A percentile compares a stretch with the other conserved stretches of the same genome.
These are phyloP conservation scores for Anaspis maculata DNA, from an alignment of 2,888 invertebrate genomes.

Conservation along the genomic window DNA sequence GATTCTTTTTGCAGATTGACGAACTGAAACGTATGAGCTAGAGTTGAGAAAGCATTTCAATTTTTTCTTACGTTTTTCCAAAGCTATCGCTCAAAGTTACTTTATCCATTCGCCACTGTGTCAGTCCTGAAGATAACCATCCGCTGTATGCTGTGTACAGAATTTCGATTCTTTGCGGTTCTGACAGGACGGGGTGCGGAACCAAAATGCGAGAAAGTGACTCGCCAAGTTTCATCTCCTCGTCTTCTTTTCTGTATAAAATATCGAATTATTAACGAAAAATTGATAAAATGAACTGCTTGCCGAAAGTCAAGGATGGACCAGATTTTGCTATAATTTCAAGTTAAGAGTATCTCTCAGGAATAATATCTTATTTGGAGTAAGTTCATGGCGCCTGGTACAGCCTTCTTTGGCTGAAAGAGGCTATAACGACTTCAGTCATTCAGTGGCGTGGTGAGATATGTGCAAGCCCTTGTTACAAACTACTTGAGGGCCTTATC, in stretches of 20 bases:
- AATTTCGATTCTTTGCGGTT: constrained; percentile 63
- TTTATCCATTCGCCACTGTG: constrained; percentile 73
- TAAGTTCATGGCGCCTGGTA: too few relatives aligned
- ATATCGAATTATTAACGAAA: too few relatives aligned
- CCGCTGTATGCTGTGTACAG: constrained; percentile 84
- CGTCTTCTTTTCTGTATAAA: constrained; percentile 79
- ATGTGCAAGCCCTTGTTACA: too few relatives aligned
- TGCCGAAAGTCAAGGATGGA: too few relatives aligned
- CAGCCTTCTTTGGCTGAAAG: too few relatives aligned
- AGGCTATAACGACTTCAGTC: too few relatives aligned
- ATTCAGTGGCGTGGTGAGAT: too few relatives aligned
- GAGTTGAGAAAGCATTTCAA: not conserved
- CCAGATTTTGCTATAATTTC: too few relatives aligned
- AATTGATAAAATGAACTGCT: too few relatives aligned
- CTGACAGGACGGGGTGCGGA: constrained; percentile 77
- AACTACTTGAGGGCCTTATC: too few relatives aligned
- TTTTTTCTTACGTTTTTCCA: constrained; percentile 60
- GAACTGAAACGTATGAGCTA: constrained; percentile 45
- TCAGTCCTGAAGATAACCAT: constrained; percentile 80
- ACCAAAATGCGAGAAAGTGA: constrained; percentile 76
- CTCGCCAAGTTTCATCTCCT: constrained; percentile 61
- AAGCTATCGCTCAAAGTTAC: constrained; percentile 77
- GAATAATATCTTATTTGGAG: too few relatives aligned
- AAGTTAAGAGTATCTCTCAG: too few relatives aligned
- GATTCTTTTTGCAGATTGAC: constrained; percentile 70